These are phyloP conservation scores for Sebastes itinus DNA, from an alignment of 2,797 vertebrate genomes.

Conservation along the genomic window DNA sequence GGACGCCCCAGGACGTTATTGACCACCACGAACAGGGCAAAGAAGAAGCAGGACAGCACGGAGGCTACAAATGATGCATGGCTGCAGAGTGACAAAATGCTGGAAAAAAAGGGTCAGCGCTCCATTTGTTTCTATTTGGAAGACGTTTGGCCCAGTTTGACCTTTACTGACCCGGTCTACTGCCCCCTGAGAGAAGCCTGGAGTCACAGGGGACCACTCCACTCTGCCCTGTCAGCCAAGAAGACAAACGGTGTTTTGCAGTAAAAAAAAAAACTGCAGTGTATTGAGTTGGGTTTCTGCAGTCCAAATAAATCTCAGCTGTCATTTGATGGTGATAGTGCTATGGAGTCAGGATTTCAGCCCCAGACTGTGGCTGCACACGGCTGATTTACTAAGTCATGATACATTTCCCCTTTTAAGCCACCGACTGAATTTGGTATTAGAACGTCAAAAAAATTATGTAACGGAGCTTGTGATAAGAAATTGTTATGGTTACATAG, in stretches of 20 bases:
- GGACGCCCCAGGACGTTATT: constrained; percentile 19
- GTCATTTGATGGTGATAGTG: constrained; percentile 32
- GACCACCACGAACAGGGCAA: constrained; percentile 5
- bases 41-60: not conserved
- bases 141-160: constrained; percentile 56
- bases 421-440: not conserved
- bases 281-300: constrained; percentile 28
- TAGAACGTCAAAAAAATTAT: not conserved
- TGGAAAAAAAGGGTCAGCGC: constrained; percentile 36
- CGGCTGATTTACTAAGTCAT: constrained; percentile 35
- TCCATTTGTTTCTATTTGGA: constrained; percentile 63
- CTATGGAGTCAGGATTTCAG: constrained; percentile 12
- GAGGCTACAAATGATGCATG: constrained; percentile 34
- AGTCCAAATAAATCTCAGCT: constrained; percentile 50
- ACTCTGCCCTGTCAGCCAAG: constrained; percentile 40
- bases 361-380: not conserved
- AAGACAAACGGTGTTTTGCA: constrained; percentile 45
- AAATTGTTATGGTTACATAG: not conserved
- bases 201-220: constrained; percentile 19
- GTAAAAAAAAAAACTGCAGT: constrained; percentile 27
- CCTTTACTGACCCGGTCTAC: constrained; percentile 40
- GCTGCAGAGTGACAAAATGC: constrained; percentile 15
- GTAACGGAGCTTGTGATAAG: not conserved
- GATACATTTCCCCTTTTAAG: constrained; percentile 1
- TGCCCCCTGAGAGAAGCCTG: constrained; percentile 20